Conservation (phyloP, 2,797 vertebrate genomes). For the Anas flavirostris region DNA sequence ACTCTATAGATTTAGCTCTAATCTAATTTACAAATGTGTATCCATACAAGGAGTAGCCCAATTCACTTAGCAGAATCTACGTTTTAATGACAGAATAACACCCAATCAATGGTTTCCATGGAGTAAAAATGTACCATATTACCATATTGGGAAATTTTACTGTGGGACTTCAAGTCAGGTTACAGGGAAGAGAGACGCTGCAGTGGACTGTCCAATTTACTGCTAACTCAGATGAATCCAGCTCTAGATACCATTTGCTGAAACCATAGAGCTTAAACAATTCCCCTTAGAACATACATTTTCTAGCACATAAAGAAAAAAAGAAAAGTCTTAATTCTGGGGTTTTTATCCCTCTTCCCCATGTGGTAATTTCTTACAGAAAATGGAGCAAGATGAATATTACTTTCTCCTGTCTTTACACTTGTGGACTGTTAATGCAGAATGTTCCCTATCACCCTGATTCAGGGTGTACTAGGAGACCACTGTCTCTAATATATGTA, state of each 20-base stretch:
- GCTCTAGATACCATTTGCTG: neutral
- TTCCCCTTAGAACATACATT: neutral
- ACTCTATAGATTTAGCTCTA: neutral
- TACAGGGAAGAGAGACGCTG: neutral
- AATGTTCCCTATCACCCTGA: neutral
- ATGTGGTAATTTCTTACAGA: fast-evolving
- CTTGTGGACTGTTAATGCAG: neutral
- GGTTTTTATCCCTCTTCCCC: neutral
- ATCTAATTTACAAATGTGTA: neutral
- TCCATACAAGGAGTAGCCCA: neutral
- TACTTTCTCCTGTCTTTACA: neutral
- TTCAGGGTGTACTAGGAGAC: fast-evolving
- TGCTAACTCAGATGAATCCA: neutral
- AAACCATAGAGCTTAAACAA: neutral
- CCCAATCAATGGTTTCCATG: neutral
- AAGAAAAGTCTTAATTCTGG: neutral
- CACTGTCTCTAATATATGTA: neutral
- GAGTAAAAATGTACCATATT: neutral
- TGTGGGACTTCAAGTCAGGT: neutral
- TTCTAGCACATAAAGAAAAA: fast-evolving
- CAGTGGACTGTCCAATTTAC: neutral
- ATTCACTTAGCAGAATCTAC: neutral
- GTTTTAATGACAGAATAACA: neutral
- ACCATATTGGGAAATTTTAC: neutral
- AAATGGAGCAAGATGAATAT: neutral